Conservation (phyloP, 2,797 vertebrate species). For the Buphagus erythrorhynchus region DNA sequence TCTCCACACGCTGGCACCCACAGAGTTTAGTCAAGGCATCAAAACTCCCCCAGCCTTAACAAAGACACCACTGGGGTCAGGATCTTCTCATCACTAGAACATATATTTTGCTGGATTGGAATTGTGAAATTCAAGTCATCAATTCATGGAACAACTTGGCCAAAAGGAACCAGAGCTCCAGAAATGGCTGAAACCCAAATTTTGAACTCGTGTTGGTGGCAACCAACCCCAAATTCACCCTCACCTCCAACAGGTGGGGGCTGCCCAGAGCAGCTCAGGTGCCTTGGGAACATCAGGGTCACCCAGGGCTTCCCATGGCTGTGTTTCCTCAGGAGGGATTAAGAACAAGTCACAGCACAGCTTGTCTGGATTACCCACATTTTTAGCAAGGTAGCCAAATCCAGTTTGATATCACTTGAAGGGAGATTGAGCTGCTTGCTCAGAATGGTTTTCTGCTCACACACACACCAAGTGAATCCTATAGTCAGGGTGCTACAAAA, state of each 20-base stretch:
- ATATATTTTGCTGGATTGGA: neutral
- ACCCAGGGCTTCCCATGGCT: neutral
- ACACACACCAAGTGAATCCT: neutral
- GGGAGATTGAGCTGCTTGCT: neutral
- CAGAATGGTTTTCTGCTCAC: neutral
- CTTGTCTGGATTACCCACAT: neutral
- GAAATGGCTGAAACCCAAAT: neutral
- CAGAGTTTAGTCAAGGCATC: neutral
- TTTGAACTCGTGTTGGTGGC: neutral
- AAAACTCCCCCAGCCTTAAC: neutral
- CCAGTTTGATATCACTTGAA: neutral
- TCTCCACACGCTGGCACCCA: rapidly evolving
- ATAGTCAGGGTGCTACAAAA: neutral
- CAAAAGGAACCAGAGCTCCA: neutral
- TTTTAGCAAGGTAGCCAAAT: neutral
- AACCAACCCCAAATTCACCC: neutral
- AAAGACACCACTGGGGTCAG: neutral
- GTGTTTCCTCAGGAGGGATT: neutral
- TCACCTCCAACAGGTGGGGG: neutral
- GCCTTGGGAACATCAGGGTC: neutral
- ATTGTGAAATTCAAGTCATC: neutral
- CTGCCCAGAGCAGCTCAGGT: neutral
- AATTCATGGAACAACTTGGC: neutral
- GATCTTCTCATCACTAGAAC: neutral
- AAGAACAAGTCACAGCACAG: neutral